Evolutionary conservation across 2,113 vertebrate species (phyloP).

Genomic region (Chionomys nivalis): DNA sequence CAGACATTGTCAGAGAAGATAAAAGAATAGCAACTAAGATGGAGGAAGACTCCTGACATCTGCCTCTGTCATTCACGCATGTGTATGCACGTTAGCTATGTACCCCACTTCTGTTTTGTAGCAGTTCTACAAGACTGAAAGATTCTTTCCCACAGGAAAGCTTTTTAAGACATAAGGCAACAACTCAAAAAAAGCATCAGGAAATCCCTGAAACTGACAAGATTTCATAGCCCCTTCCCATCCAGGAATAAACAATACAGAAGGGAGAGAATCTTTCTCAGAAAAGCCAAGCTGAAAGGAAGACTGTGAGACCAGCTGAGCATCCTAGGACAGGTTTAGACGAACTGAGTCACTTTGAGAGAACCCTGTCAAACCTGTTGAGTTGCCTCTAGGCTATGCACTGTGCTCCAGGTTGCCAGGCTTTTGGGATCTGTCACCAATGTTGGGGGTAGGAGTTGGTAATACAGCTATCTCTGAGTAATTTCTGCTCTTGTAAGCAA

Average conservation of each 20-base stretch:
- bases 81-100: neutral
- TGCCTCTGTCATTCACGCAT: neutral
- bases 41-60: neutral
- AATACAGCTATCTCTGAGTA: neutral
- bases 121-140: neutral
- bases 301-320: neutral
- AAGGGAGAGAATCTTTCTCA: neutral
- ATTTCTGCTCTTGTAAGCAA: neutral
- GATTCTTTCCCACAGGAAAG: neutral
- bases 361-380: neutral
- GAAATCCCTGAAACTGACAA: neutral
- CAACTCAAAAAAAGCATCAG: neutral
- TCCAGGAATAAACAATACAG: neutral
- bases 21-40: neutral
- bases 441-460: neutral
- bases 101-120: neutral
- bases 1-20: neutral
- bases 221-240: neutral
- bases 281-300: neutral
- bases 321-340: neutral
- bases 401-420: neutral
- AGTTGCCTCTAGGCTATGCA: neutral
- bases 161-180: neutral
- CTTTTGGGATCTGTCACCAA: neutral
- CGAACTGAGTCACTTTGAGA: neutral